These are phyloP conservation scores for Podarcis raffonei DNA, from an alignment of 2,113 vertebrate species.

Conservation along the genomic window DNA sequence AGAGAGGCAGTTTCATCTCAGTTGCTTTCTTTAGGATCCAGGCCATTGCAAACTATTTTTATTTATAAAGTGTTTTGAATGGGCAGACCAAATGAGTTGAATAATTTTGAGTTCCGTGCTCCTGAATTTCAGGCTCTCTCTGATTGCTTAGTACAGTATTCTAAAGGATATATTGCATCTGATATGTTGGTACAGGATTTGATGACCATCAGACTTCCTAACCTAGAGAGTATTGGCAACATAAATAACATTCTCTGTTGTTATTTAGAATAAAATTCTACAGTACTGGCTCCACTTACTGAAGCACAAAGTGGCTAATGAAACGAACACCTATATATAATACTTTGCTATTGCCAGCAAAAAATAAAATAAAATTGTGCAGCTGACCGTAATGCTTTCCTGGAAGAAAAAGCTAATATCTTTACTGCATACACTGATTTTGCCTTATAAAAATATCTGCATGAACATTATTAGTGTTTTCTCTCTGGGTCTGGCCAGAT, in stretches of 20 bases:
- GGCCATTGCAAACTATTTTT: neutral
- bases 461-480: slow-evolving; percentile 1
- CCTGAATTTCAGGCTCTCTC: neutral
- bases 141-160: neutral
- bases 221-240: neutral
- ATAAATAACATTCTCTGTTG: neutral
- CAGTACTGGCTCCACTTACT: neutral
- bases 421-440: neutral
- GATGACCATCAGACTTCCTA: neutral
- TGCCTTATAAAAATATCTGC: neutral
- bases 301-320: neutral
- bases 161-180: neutral
- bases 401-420: neutral
- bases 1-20: neutral
- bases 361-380: neutral
- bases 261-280: neutral
- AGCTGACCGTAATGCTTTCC: neutral
- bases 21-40: neutral
- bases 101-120: neutral
- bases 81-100: neutral
- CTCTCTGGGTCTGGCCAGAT: neutral
- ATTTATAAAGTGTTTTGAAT: neutral
- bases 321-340: neutral
- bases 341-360: neutral
- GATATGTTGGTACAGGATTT: neutral